These are phyloP conservation scores for Zaprionus capensis DNA, from an alignment of 1,140 invertebrate genomes.

Conservation along the genomic window DNA sequence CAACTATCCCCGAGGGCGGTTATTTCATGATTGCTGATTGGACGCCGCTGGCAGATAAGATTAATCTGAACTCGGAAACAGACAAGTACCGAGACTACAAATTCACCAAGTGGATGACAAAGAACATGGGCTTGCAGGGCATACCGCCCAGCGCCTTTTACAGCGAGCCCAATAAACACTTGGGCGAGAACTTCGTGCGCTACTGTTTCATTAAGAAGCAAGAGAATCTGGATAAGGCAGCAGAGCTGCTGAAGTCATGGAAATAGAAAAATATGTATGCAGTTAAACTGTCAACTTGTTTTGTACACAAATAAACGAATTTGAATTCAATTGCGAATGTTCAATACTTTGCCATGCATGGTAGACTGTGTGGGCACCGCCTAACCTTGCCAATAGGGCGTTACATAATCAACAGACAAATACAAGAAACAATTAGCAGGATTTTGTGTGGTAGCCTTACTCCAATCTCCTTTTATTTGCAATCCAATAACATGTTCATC, in stretches of 20 bases:
- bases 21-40: conserved; percentile 99
- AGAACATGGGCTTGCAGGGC: conserved; percentile 95
- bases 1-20: conserved; percentile 97
- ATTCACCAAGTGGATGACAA: conserved; percentile 98
- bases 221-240: conserved; percentile 89
- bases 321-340: conserved; percentile 37
- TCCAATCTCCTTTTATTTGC: conserved; percentile 78
- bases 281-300: conserved; percentile 11
- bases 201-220: conserved; percentile 97
- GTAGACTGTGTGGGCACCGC: conserved; percentile 32
- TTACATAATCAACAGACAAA: conserved; percentile 60
- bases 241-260: conserved; percentile 87
- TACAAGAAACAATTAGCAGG: conserved; percentile 16
- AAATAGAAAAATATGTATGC: conserved; percentile 73
- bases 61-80: conserved; percentile 88
- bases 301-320: conserved; percentile 56
- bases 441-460: conserved; percentile 69
- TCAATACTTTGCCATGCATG: conserved; percentile 19
- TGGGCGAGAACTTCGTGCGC: conserved; percentile 95
- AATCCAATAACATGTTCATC: conserved; percentile 80
- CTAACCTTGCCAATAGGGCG: conserved; percentile 51
- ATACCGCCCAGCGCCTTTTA: conserved; percentile 99
- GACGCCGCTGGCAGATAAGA: conserved; percentile 88
- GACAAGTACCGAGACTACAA: conserved; percentile 93
- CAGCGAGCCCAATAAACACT: conserved; percentile 90